Evolutionary conservation across 2,888 invertebrate genomes (phyloP), one percentile per base, ranked within the genome.

Genomic region (Aspidiotus destructor): DNA sequence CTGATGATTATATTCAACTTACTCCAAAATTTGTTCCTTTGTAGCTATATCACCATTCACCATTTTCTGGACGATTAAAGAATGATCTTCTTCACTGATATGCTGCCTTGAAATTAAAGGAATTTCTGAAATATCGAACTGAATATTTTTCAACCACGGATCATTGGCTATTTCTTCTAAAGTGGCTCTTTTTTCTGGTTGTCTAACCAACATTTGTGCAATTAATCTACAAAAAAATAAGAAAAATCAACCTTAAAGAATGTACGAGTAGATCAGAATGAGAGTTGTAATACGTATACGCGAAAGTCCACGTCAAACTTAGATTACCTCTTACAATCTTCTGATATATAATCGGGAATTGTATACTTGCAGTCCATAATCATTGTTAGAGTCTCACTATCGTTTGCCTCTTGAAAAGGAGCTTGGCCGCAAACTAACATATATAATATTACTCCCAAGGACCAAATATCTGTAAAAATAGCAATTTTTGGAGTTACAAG

Each of bases 321-420:
- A 13, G 55, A 52, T n/a, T 40, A 90, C 89, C 84, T 84, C 80
- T 87, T 86, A 79, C 98, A 98, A 70, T 86, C 85, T 65, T 83
- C 81, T 11, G 95, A 91, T 72, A 99, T 86, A 79, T 93, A 89
- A 41, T 84, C 78, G 68, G 98, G 96, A 75, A 96, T 88, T 70
- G 87, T 87, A 78, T 96, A 99, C 81, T 95, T 95, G 81, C 98
- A 98, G 79, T 99, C 98, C 92, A 99, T 94, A 73, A 99, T 99
- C 92, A 95, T 97, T 42, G 96, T 98, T 68, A 99, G 81, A 0
- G 99, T 99, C 83, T 99, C 99, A 75, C 95, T 96, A 79, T 99
- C 99, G 79, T 98, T 99, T 42, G 97, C 96, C 81, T 98, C 98
- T 80, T 97, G 96, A 78, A 99, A 99, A 8, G 99, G 99, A 48